These are phyloP conservation scores for Hypotaenidia philippensis DNA, from an alignment of 2,797 vertebrate species.

Conservation along the genomic window DNA sequence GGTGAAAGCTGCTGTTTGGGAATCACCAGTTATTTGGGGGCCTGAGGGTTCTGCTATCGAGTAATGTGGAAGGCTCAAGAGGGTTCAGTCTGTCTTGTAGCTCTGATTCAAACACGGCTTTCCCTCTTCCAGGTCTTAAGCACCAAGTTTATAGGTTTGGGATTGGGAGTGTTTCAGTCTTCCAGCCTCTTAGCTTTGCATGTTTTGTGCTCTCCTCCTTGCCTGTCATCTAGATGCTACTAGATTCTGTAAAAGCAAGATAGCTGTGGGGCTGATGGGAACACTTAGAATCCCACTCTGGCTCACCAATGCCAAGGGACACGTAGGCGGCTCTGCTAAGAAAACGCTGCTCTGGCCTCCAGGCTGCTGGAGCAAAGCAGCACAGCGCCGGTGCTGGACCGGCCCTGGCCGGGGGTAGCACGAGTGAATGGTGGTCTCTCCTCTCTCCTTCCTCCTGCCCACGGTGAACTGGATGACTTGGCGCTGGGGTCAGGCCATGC, in stretches of 20 bases:
- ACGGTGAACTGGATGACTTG: neutral
- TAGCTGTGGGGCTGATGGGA: accelerated
- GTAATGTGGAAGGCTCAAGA: accelerated
- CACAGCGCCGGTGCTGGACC: no score
- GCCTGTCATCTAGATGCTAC: accelerated
- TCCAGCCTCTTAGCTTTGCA: neutral
- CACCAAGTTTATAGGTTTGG: neutral
- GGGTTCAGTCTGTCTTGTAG: neutral
- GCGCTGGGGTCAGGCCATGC: neutral
- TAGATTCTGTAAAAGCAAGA: accelerated
- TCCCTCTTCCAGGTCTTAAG: no score
- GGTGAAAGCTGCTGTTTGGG: neutral
- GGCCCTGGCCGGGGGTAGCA: no score
- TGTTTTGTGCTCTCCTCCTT: no score
- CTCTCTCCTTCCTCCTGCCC: neutral
- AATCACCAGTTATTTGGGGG: accelerated
- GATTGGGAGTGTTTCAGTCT: neutral
- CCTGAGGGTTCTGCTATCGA: neutral
- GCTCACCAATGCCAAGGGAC: accelerated
- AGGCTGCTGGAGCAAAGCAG: neutral
- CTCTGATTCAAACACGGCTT: no score
- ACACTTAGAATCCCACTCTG: accelerated
- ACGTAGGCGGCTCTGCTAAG: neutral
- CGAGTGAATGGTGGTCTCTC: neutral
- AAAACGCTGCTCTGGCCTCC: neutral